Evolutionary conservation across 2,797 vertebrate genomes (phyloP).

Genomic region (Tauraco hartlaubi): DNA sequence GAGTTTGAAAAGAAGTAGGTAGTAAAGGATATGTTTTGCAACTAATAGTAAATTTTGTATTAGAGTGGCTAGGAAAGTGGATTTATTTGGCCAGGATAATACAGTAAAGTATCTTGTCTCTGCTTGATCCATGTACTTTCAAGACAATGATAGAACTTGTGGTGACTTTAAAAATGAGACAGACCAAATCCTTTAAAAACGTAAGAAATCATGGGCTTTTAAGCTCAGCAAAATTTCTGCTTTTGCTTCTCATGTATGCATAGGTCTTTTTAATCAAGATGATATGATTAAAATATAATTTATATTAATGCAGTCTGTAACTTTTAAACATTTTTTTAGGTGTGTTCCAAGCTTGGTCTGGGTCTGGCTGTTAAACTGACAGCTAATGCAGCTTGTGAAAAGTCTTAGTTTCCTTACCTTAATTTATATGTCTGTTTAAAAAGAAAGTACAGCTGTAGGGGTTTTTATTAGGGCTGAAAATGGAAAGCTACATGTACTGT

Average conservation of each 20-base stretch:
- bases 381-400: background rate
- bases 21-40: background rate
- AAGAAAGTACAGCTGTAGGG: too few relatives aligned
- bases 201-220: background rate
- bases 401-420: background rate
- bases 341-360: background rate
- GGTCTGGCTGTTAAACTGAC: background rate
- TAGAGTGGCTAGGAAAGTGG: background rate
- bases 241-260: background rate
- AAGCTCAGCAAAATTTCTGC: background rate
- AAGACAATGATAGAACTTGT: background rate
- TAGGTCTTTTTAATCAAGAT: background rate
- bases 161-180: background rate
- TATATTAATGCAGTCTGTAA: background rate
- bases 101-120: background rate
- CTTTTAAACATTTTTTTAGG: background rate
- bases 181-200: background rate
- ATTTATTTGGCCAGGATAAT: background rate
- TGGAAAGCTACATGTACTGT: background rate
- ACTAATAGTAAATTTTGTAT: background rate
- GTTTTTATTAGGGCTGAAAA: background rate
- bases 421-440: background rate
- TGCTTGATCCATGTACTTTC: background rate
- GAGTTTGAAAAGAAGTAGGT: background rate
- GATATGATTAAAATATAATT: background rate